Evolutionary conservation across 1,140 invertebrate species (phyloP).

Genomic region (Lepidostoma basale): DNA sequence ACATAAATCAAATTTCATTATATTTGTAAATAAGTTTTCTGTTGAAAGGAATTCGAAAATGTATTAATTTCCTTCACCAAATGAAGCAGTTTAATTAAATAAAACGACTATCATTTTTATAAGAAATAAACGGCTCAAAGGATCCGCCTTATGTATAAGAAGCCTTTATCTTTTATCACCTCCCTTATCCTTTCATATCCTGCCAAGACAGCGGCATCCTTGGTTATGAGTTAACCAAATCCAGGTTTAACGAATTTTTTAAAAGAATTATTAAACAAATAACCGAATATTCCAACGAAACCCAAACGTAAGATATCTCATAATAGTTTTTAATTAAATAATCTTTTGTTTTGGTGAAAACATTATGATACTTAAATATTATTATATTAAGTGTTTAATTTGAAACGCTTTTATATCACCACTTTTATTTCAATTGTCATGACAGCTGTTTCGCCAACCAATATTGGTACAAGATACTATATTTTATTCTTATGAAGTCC

Average conservation of each 20-base stretch:
- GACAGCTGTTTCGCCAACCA: too few species aligned
- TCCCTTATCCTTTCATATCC: constrained; percentile 41
- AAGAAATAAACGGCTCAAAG: constrained; percentile 36
- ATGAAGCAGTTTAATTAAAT: constrained; percentile 24
- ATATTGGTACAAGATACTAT: too few species aligned
- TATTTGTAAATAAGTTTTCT: background rate
- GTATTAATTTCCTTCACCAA: constrained; percentile 14
- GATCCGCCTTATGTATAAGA: constrained; percentile 26
- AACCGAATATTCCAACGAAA: too few species aligned
- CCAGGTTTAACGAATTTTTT: background rate
- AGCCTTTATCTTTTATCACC: constrained; percentile 37
- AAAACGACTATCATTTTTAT: constrained; percentile 24
- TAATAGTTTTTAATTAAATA: background rate
- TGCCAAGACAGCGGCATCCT: constrained; percentile 12
- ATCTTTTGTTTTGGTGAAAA: background rate
- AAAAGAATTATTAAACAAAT: background rate
- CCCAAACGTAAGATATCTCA: too few species aligned
- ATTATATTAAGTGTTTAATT: too few species aligned
- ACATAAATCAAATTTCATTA: background rate
- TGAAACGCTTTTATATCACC: too few species aligned
- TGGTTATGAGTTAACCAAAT: background rate
- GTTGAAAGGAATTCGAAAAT: background rate
- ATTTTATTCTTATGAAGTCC: too few species aligned
- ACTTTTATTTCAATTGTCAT: too few species aligned
- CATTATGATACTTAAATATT: too few species aligned